These are phyloP conservation scores for Bombus turneri DNA, from an alignment of 1,140 invertebrate genomes.

Conservation along the genomic window DNA sequence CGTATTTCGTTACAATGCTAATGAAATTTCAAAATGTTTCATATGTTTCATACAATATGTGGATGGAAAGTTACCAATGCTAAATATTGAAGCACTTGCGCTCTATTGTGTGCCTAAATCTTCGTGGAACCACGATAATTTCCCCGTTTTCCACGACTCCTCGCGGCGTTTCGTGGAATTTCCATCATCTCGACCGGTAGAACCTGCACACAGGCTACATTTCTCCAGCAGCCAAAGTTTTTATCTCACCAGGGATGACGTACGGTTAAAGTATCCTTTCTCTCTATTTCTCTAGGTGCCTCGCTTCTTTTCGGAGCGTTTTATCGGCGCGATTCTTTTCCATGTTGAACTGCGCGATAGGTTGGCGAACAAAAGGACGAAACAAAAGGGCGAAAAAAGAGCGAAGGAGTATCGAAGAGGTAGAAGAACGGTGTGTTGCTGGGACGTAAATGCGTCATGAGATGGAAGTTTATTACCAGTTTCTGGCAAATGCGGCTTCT, in stretches of 20 bases:
- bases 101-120: background rate
- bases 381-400: background rate
- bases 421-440: background rate
- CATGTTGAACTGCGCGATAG: background rate
- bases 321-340: slow-evolving; percentile 39
- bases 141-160: slow-evolving; percentile 7
- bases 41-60: no score
- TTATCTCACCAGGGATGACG: slow-evolving; percentile 54
- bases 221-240: slow-evolving; percentile 59
- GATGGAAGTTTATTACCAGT: slow-evolving; percentile 64
- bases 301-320: slow-evolving; percentile 30
- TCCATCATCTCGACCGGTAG: background rate
- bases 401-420: background rate
- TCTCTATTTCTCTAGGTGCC: background rate
- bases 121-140: background rate
- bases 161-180: slow-evolving; percentile 10
- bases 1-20: no score
- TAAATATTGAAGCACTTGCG: no score
- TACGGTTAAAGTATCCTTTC: background rate
- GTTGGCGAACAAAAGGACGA: background rate
- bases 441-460: slow-evolving; percentile 42
- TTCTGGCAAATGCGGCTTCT: slow-evolving; percentile 31
- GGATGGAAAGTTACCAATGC: no score
- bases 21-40: no score
- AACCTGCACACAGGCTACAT: slow-evolving; percentile 24